Evolutionary conservation across 2,888 invertebrate genomes (phyloP).

Genomic region (Heliconius hortense): DNA sequence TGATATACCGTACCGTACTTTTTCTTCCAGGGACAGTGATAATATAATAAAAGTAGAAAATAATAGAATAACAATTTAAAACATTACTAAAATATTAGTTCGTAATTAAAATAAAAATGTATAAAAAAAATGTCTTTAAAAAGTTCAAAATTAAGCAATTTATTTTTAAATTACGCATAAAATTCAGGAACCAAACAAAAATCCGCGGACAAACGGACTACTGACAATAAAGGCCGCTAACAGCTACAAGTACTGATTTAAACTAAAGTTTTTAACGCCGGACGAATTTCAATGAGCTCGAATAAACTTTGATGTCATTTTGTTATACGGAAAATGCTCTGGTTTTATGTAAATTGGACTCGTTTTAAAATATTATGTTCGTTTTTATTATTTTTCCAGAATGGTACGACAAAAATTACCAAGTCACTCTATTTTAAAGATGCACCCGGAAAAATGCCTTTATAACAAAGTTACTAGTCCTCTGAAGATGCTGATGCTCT

Average conservation of each 20-base stretch:
- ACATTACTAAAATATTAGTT: too few species aligned
- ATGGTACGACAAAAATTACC: too few species aligned
- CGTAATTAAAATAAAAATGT: too few species aligned
- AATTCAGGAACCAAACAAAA: conserved; percentile 1
- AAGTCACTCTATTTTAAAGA: too few species aligned
- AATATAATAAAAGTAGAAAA: too few species aligned
- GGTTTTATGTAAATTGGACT: conserved; percentile 17
- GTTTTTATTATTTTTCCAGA: not conserved
- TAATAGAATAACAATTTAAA: too few species aligned
- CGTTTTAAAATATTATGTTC: not conserved
- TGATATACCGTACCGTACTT: too few species aligned
- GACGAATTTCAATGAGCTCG: conserved; percentile 34
- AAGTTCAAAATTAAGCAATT: not conserved
- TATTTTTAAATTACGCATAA: not conserved
- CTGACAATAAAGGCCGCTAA: conserved; percentile 30
- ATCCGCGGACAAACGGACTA: conserved; percentile 25
- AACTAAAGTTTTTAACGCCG: conserved; percentile 30
- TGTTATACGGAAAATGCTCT: conserved; percentile 7
- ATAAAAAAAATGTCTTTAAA: too few species aligned
- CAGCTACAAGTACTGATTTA: conserved; percentile 33
- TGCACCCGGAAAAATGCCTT: too few species aligned
- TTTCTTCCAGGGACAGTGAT: too few species aligned
- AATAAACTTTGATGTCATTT: conserved; percentile 14
- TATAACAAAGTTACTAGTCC: too few species aligned
- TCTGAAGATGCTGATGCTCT: too few species aligned